Percentiles rank a stretch among this genome's conserved stretches.
phyloP scores from a whole-genome alignment of 2,797 vertebrate species.

The Molossus molossus region DNA sequence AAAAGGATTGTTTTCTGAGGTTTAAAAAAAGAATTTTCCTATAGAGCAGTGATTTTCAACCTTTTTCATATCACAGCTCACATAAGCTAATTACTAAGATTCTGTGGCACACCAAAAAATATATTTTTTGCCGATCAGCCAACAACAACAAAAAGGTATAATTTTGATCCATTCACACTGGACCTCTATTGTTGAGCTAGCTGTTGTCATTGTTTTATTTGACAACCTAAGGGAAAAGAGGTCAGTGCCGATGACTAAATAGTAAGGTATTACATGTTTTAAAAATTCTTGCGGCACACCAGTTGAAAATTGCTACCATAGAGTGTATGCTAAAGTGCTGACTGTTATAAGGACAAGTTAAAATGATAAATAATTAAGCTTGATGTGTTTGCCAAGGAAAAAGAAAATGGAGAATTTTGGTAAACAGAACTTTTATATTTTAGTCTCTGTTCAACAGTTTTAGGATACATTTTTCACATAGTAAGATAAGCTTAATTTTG shows the following conservation, averaged over 20 bases:
- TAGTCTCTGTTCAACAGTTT: background rate
- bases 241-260: background rate
- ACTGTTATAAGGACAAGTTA: background rate
- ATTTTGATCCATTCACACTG: background rate
- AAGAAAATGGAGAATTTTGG: constrained; percentile 27
- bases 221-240: background rate
- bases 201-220: background rate
- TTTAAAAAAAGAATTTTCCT: background rate
- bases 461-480: constrained; percentile 47
- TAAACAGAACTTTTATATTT: constrained; percentile 21
- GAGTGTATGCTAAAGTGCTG: background rate
- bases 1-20: constrained; percentile 40
- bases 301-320: background rate
- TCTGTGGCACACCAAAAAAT: background rate
- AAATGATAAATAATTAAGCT: constrained; percentile 27
- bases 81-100: background rate
- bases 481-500: constrained; percentile 21
- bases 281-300: background rate
- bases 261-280: background rate
- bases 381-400: background rate
- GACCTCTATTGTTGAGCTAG: background rate
- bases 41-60: background rate
- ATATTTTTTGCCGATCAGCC: background rate
- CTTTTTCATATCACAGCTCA: background rate
- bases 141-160: background rate